These are phyloP conservation scores for Cichlasoma orientale DNA, from an alignment of 2,797 vertebrate genomes.

Conservation along the genomic window DNA sequence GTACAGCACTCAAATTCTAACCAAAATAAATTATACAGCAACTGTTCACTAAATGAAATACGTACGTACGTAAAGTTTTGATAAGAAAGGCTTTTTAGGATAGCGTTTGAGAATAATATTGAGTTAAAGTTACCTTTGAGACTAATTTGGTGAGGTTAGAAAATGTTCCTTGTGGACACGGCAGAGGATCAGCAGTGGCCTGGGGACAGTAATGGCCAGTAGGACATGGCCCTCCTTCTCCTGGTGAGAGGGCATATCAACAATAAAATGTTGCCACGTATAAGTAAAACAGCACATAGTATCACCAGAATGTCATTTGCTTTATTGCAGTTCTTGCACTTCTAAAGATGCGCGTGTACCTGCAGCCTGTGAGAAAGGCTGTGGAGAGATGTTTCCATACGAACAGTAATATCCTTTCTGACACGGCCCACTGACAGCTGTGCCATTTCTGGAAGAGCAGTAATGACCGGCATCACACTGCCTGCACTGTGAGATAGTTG, in stretches of 20 bases:
- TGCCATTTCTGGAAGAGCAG: conserved; percentile 84
- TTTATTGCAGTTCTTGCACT: background rate
- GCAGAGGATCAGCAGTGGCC: conserved; percentile 79
- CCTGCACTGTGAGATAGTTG: conserved; percentile 75
- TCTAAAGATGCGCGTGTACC: conserved; percentile 67
- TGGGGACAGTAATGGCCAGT: conserved; percentile 85
- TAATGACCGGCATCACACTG: conserved; percentile 85
- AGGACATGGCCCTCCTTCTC: conserved; percentile 85
- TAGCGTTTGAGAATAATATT: background rate
- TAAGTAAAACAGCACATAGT: background rate
- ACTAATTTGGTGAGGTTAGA: conserved; percentile 78
- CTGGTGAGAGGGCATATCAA: conserved; percentile 61
- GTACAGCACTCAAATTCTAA: background rate
- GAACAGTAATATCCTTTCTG: conserved; percentile 86
- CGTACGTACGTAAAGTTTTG: background rate
- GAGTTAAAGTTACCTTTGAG: conserved; percentile 77
- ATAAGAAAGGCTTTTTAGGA: background rate
- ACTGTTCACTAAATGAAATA: background rate
- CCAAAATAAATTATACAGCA: background rate
- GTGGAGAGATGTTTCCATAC: conserved; percentile 79
- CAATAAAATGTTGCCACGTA: background rate
- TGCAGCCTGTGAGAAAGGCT: conserved; percentile 66
- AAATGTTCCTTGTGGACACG: conserved; percentile 87
- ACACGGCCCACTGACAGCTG: conserved; percentile 81
- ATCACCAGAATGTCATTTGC: background rate